Evolutionary conservation across 2,113 vertebrate genomes (phyloP), one percentile per base, ranked within the genome.

Genomic region (Suricata suricatta): DNA sequence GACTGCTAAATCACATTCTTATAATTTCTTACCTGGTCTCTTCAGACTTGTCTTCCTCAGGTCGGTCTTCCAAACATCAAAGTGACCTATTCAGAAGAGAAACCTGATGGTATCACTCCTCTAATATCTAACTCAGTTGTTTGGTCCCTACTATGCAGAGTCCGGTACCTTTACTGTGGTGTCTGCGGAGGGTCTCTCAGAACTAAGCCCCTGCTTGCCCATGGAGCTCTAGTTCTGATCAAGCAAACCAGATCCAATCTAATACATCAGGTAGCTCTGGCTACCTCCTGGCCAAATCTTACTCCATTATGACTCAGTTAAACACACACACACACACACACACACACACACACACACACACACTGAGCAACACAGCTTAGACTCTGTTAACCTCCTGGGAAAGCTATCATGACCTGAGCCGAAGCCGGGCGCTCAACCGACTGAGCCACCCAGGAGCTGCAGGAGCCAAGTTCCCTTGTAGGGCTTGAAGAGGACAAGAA

Each of bases 261-360:
- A 72, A 38, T 16, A 63, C 38, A 63, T 47, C 14, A 44, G 52
- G 86, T 44, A 57, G 29, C 21, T 64, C 47, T 44, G 27, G n/a
- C 17, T 69, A 44, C 23, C 25, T 66, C 57, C 86, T 68, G 15
- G 21, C 13, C 69, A 79, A 69, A 54, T 77, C n/a, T 23, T 90
- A 54, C n/a, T 35, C 6, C 3, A 8, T 88, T 72, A 50, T 12
- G n/a, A 79, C 3, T 90, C 52, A n/a, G 16, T 38, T 83, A 86
- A 85, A 50, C 94, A 92, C 94, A 77, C 14, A 94, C 50, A 81
- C 27, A 19, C 13, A 91, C 57, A 90, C 94, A 77, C 14, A 94
- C 50, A 81, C 27, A 50, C 94, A 92, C 94, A 77, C 14, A 94
- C 50, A 81, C 27, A 94, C 50, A 81, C 27, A 19, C 13, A 91